Evolutionary conservation across 2,113 vertebrate genomes (phyloP).

Genomic region (Choloepus hoffmanni): DNA sequence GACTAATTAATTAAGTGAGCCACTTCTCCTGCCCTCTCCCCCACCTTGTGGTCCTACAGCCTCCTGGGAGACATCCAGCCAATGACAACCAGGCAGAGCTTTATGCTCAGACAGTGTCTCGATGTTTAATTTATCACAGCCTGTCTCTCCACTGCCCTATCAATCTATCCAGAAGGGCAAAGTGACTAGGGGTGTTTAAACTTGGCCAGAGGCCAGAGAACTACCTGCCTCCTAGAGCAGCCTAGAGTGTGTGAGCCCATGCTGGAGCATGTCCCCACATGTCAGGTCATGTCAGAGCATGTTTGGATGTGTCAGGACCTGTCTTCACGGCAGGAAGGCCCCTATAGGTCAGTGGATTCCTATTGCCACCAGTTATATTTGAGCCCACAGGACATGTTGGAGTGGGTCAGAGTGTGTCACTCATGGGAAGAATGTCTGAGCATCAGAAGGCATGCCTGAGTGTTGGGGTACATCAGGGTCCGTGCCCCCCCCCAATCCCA

Average conservation of each 20-base stretch:
- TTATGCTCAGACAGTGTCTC: neutral
- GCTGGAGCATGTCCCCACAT: neutral
- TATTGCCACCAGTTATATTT: accelerated
- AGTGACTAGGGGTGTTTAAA: neutral
- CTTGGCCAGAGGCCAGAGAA: neutral
- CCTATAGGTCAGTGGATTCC: neutral
- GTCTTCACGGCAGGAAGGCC: neutral
- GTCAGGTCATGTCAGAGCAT: neutral
- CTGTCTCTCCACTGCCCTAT: neutral
- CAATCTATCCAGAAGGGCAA: neutral
- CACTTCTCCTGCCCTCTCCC: conserved; percentile 62
- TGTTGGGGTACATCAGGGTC: neutral
- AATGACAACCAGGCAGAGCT: neutral
- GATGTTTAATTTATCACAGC: conserved; percentile 67
- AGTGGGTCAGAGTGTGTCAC: neutral
- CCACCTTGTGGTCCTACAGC: neutral
- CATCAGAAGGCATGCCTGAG: accelerated
- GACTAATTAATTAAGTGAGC: conserved; percentile 75
- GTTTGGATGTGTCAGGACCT: neutral
- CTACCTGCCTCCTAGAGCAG: neutral
- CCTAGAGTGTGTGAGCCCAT: accelerated
- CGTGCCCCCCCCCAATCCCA: too few species aligned
- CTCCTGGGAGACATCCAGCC: conserved; percentile 60
- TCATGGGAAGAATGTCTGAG: neutral
- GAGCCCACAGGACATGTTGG: neutral